Evolutionary conservation across 2,888 invertebrate species (phyloP), one percentile per base, ranked within the genome.

Genomic region (Tinea pellionella): DNA sequence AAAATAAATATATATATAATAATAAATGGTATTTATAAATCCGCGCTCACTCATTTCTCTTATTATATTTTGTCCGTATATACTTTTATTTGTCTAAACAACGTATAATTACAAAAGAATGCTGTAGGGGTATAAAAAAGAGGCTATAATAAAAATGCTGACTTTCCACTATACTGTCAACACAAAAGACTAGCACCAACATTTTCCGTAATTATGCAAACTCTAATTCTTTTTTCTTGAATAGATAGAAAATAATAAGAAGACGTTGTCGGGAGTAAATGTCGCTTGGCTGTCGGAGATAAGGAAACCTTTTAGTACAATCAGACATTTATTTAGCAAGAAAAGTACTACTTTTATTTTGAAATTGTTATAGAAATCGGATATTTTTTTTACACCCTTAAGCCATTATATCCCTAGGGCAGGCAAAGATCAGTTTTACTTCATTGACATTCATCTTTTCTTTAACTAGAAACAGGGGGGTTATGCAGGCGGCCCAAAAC

Each of bases 231-330:
- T 15, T 47, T 47, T 47, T 47, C 47, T 47, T 47, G 37, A 37
- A 37, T 37, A 37, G 37, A 47, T 47, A 15, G 47, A 57, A 57
- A 32, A 57, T 57, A 32, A 29, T 55, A 55, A 57, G 30, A 62
- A 60, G 59, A 53, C 62, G 63, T 63, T 63, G 61, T 61, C 62
- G 61, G 55, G 59, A 59, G 60, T 62, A 62, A 63, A 64, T 59
- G 64, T 60, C 62, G 60, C 63, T 63, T 62, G 63, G 63, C 43
- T 61, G 61, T 51, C 51, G 56, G 51, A 62, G 67, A 67, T 66
- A 67, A 67, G 63, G 61, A 57, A 16, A 57, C 32, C 15, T 32
- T 32, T 15, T 57, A 55, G 2, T 13, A 32, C 30, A 57, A 30
- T 16, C 13, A 15, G 57, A 57, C 56, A 56, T 56, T n/a, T n/a